Base-by-base conservation (phyloP, 2,113 vertebrate genomes). In the Anhinga anhinga region DNA sequence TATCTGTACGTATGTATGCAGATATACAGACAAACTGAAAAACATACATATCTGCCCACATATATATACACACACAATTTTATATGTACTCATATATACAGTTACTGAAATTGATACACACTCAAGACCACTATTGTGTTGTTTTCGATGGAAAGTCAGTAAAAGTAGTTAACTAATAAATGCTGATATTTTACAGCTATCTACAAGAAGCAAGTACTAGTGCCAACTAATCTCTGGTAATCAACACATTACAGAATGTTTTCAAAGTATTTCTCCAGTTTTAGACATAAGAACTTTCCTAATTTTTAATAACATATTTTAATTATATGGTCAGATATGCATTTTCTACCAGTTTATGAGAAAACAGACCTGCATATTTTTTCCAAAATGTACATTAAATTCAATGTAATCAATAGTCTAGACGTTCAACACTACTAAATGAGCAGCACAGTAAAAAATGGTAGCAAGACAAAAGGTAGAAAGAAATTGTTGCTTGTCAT, bases 301-400 rank as follows among this genome's bases (percentile, higher is more conserved):
- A 26, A 36, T 1, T 3, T 83, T 53, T 63, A 50, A 22, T 55
- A 67, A n/a, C 2, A 81, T 42, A 2, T 52, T 52, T 13, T 10
- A 69, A 5, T 50, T 81, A 47, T 36, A 65, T 12, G 5, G 32
- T 50, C 7, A 67, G 25, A 34, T 27, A 29, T 2, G 5, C 1
- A 29, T 63, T 93, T 73, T 47, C 36, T 61, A 59, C 8, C 12
- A 29, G 12, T 47, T 86, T 44, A 30, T 61, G 18, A 65, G 29
- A 56, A 80, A 73, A 65, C 1, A 77, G 17, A 26, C 5, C 7
- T 55, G 13, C 5, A 52, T 40, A 13, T 94, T 96, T 95, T 96
- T 95, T 90, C 70, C 88, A 79, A 94, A 95, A 96, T 71, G 49
- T 80, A 67, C 3, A 63, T 58, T 50, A 92, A 86, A 80, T 78